Evolutionary conservation across 2,888 invertebrate species (phyloP).

Genomic region (Syritta pipiens): DNA sequence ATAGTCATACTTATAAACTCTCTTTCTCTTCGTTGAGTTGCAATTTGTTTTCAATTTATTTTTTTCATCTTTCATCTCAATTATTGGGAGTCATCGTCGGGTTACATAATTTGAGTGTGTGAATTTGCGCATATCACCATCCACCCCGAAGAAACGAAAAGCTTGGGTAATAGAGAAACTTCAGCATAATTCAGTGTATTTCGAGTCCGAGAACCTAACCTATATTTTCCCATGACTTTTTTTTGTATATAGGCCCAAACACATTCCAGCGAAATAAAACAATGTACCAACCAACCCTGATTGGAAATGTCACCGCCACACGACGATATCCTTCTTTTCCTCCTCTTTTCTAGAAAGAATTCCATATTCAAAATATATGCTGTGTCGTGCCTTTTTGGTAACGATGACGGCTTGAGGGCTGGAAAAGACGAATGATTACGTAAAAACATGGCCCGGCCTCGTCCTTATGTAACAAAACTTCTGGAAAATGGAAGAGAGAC

Average conservation of each 20-base stretch:
- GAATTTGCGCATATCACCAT: constrained; percentile 42
- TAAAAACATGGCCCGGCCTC: constrained; percentile 62
- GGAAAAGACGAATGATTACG: constrained; percentile 39
- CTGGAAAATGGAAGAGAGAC: constrained; percentile 38
- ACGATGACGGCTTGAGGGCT: constrained; percentile 27
- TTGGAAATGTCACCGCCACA: constrained; percentile 33
- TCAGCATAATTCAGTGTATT: constrained; percentile 25
- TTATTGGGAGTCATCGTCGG: background rate
- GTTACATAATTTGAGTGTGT: constrained; percentile 56
- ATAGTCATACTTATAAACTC: too few relatives aligned
- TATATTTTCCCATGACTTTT: constrained; percentile 44
- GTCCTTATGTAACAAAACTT: constrained; percentile 54
- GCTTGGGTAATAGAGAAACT: constrained; percentile 21
- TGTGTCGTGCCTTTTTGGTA: constrained; percentile 43
- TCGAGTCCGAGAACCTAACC: constrained; percentile 52
- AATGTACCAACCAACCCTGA: constrained; percentile 15
- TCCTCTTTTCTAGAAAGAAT: background rate
- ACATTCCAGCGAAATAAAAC: constrained; percentile 18
- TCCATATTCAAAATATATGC: background rate
- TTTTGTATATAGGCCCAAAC: background rate
- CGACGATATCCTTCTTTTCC: background rate
- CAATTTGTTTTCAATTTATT: too few relatives aligned
- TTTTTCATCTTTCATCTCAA: too few relatives aligned
- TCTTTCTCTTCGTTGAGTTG: too few relatives aligned
- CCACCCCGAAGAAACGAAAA: constrained; percentile 32